phyloP scores from a whole-genome alignment of 2,888 invertebrate genomes.

The Calameuta idolon region DNA sequence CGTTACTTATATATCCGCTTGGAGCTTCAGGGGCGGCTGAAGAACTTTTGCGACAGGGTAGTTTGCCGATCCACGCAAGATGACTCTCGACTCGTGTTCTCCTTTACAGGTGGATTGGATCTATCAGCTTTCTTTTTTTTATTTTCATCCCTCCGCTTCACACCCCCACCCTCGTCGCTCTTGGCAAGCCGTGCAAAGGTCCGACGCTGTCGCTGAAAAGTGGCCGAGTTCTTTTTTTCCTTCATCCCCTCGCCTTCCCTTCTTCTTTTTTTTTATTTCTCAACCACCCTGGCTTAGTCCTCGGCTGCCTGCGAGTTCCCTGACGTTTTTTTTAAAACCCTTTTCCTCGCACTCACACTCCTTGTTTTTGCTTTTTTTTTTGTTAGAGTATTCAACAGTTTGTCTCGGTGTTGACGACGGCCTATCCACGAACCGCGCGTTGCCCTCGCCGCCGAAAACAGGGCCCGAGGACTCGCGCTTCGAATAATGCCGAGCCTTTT shows the following conservation, averaged over 20 bases:
- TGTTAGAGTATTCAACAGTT: constrained; percentile 45
- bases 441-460: constrained; percentile 29
- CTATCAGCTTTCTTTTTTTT: background rate
- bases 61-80: background rate
- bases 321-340: background rate
- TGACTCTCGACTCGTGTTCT: background rate
- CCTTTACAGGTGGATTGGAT: background rate
- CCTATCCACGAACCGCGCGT: background rate
- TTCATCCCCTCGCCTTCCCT: background rate
- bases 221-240: constrained; percentile 20
- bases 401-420: constrained; percentile 32
- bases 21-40: background rate
- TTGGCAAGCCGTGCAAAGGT: constrained; percentile 26
- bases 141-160: background rate
- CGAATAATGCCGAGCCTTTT: constrained; percentile 49
- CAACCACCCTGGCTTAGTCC: background rate
- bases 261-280: background rate
- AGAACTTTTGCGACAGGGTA: background rate
- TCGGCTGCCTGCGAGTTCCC: background rate
- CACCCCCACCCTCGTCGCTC: background rate
- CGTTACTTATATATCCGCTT: background rate
- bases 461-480: constrained; percentile 31
- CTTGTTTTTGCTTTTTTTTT: constrained; percentile 23
- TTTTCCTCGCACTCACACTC: constrained; percentile 13
- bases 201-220: constrained; percentile 40